Evolutionary conservation across 2,113 vertebrate genomes (phyloP).

Genomic region (Passer montanus): DNA sequence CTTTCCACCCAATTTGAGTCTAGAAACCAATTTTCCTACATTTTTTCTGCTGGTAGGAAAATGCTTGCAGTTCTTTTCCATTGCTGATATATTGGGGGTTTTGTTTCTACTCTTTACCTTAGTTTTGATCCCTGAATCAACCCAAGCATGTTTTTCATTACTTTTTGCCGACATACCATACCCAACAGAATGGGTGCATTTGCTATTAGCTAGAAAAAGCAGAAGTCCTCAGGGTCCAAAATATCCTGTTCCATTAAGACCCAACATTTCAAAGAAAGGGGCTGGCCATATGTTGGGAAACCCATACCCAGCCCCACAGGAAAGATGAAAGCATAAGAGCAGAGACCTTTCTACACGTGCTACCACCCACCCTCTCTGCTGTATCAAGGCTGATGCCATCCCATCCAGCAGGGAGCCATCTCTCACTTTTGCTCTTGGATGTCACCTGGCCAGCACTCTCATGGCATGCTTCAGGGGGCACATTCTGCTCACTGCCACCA

Average conservation of each 20-base stretch:
- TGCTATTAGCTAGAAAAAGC: background rate
- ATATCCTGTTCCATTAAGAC: background rate
- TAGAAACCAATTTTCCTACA: background rate
- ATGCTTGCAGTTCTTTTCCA: background rate
- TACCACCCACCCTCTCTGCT: background rate
- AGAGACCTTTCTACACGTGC: background rate
- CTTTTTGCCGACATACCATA: background rate
- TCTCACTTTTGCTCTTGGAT: background rate
- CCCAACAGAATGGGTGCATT: background rate
- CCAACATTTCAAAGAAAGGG: background rate
- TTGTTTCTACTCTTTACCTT: background rate
- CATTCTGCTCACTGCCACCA: background rate
- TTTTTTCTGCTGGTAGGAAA: background rate
- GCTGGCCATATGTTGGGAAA: background rate
- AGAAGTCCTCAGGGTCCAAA: background rate
- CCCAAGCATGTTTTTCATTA: background rate
- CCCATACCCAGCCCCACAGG: background rate
- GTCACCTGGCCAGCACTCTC: background rate
- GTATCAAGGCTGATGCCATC: background rate
- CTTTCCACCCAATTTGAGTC: background rate
- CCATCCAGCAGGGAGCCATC: background rate
- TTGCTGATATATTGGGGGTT: rapidly evolving
- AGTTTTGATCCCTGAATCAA: background rate
- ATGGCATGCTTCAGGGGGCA: background rate
- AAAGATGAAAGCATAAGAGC: background rate